phyloP scores from a whole-genome alignment of 2,113 vertebrate species.

The Hoplias malabaricus region DNA sequence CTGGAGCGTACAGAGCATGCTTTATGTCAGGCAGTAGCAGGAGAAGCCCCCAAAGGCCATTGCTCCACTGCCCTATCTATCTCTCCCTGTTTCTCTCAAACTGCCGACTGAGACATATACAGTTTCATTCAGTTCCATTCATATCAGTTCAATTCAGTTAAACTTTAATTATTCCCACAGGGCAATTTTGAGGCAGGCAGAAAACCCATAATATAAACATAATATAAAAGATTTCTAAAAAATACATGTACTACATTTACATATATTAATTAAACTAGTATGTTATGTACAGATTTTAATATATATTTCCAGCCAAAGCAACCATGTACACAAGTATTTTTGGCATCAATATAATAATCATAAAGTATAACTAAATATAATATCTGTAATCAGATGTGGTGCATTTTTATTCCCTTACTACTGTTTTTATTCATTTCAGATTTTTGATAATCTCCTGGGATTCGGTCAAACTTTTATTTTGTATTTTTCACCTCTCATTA shows the following conservation, averaged over 20 bases:
- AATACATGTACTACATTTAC: background rate
- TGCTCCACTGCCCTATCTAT: slow-evolving; percentile 25
- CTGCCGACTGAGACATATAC: background rate
- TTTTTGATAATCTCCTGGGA: too few relatives aligned
- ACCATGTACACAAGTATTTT: too few relatives aligned
- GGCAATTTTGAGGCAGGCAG: background rate
- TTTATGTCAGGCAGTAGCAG: slow-evolving; percentile 63
- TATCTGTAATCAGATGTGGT: too few relatives aligned
- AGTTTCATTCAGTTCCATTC: background rate
- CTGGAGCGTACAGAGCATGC: slow-evolving; percentile 62
- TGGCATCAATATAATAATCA: too few relatives aligned
- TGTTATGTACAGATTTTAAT: too few relatives aligned
- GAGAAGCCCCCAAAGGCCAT: slow-evolving; percentile 26
- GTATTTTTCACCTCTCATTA: too few relatives aligned
- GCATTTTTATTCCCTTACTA: too few relatives aligned
- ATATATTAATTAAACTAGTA: too few relatives aligned
- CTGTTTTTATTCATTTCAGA: too few relatives aligned
- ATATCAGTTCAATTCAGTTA: background rate
- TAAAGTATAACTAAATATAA: too few relatives aligned
- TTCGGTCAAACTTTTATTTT: too few relatives aligned
- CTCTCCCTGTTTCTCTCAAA: slow-evolving; percentile 13
- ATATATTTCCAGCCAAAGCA: too few relatives aligned
- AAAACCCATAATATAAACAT: background rate
- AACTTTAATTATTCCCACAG: background rate
- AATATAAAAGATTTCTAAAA: background rate